Conservation (phyloP, 2,113 vertebrate species). For the Mustela lutreola region DNA sequence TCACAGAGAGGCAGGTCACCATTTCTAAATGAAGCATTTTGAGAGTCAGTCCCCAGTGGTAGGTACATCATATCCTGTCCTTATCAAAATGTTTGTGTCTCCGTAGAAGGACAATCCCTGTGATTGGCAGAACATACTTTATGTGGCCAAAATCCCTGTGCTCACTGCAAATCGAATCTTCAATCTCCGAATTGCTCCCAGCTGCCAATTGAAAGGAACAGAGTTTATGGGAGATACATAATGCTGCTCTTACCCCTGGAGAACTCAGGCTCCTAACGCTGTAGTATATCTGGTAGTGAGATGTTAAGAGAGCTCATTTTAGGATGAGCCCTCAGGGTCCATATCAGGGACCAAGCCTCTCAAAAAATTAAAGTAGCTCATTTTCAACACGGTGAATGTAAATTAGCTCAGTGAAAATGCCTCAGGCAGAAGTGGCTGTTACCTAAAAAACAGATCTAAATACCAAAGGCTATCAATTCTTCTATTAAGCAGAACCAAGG, state of each 20-base stretch:
- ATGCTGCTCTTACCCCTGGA: neutral
- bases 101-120: neutral
- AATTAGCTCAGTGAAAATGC: constrained; percentile 28
- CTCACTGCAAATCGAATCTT: neutral
- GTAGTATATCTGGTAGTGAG: neutral
- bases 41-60: neutral
- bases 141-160: neutral
- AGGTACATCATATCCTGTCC: neutral
- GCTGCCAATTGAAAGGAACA: constrained; percentile 37
- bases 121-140: neutral
- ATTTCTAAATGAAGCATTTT: constrained; percentile 43
- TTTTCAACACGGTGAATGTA: neutral
- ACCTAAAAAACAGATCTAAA: constrained; percentile 4
- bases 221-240: neutral
- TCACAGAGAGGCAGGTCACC: neutral
- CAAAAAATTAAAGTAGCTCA: constrained; percentile 18
- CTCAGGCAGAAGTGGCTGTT: neutral
- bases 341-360: neutral
- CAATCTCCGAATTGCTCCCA: neutral
- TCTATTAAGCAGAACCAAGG: neutral
- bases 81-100: neutral
- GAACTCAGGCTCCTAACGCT: neutral
- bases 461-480: neutral
- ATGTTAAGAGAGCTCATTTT: neutral
- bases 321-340: neutral